These are phyloP conservation scores for Euborellia annulipes DNA, from an alignment of 1,140 invertebrate genomes.

Conservation along the genomic window DNA sequence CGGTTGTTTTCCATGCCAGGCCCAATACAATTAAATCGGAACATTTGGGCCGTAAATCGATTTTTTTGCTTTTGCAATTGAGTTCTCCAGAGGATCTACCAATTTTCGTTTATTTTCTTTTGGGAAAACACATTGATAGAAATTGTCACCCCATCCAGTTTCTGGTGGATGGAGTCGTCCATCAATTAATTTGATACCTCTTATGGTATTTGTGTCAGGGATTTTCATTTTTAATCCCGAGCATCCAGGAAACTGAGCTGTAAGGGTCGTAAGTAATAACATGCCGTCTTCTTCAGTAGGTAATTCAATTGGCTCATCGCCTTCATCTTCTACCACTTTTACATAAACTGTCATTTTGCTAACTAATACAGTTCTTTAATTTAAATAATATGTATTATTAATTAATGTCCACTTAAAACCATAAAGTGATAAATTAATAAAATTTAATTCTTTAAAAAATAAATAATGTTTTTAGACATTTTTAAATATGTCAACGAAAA, in stretches of 20 bases:
- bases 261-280: conserved; percentile 67
- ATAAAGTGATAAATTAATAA: no score
- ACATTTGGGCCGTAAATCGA: conserved; percentile 47
- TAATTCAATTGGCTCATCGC: conserved; percentile 79
- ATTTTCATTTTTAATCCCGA: conserved; percentile 86
- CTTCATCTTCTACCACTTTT: conserved; percentile 69
- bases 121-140: conserved; percentile 33
- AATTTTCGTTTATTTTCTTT: conserved; percentile 32
- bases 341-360: conserved; percentile 5
- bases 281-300: conserved; percentile 81
- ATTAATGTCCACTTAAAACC: no score
- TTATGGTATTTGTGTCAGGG: conserved; percentile 63
- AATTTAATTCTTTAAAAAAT: no score
- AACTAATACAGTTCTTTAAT: no score
- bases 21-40: conserved; percentile 94
- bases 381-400: no score
- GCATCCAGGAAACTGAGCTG: conserved; percentile 82
- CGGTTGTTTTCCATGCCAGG: conserved; percentile 44
- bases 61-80: conserved; percentile 32
- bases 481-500: no score
- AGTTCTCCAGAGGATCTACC: conserved; percentile 24
- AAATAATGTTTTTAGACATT: no score
- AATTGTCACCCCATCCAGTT: conserved; percentile 27
- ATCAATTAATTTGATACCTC: conserved; percentile 75
- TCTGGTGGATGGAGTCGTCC: conserved; percentile 67